Conservation (phyloP, 2,797 vertebrate genomes). For the Triplophysa bombifrons region DNA sequence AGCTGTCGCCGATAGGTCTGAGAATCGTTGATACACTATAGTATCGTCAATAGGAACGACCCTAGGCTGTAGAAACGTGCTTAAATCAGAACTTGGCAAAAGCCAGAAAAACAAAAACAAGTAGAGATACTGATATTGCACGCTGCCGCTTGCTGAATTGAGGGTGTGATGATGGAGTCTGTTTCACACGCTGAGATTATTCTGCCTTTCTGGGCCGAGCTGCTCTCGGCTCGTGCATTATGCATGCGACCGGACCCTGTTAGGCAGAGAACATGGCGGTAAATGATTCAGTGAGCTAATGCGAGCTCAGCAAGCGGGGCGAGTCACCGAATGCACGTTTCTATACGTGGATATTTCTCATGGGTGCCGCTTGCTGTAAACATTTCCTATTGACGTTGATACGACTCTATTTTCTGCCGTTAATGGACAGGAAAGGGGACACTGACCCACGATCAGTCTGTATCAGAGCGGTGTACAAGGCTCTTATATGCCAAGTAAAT, state of each 20-base stretch:
- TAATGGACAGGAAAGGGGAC: slow-evolving; percentile 20
- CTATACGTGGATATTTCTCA: slow-evolving; percentile 24
- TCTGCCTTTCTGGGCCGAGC: slow-evolving; percentile 23
- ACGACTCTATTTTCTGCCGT: not conserved
- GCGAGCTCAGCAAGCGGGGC: slow-evolving; percentile 18
- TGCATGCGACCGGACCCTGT: slow-evolving; percentile 28
- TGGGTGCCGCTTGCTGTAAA: slow-evolving; percentile 30
- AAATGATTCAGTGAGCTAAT: slow-evolving; percentile 29
- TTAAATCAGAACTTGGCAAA: not conserved
- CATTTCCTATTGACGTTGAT: slow-evolving; percentile 29
- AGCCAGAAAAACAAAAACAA: not conserved
- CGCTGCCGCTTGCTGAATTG: not conserved
- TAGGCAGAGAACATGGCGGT: slow-evolving; percentile 24
- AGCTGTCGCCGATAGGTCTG: too few species aligned
- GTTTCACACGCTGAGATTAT: slow-evolving; percentile 6
- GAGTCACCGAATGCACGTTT: slow-evolving; percentile 11
- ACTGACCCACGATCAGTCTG: not conserved
- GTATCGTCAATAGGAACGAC: too few species aligned
- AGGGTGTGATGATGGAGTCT: slow-evolving; percentile 21
- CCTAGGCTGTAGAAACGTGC: slow-evolving; percentile 1
- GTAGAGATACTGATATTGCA: not conserved
- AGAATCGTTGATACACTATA: too few species aligned
- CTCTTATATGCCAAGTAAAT: slow-evolving; percentile 21
- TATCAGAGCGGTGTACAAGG: slow-evolving; percentile 1
- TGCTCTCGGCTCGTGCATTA: slow-evolving; percentile 45